Evolutionary conservation across 2,888 invertebrate species (phyloP), one percentile per base, ranked within the genome.

Genomic region (Gymnosoma rotundatum): DNA sequence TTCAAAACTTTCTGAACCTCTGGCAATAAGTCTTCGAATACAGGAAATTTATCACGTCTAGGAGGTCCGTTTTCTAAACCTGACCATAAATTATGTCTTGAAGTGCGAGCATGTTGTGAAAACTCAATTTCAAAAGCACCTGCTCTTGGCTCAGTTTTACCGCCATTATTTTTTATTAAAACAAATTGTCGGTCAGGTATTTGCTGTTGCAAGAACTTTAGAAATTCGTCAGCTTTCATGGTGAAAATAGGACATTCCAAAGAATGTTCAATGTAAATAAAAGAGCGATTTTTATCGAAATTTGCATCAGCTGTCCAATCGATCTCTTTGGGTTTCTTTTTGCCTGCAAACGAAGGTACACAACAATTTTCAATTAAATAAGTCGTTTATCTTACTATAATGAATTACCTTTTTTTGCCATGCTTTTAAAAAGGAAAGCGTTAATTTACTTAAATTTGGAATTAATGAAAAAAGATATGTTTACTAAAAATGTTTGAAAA

Each of bases 101-200:
- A 90, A 12, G 91, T 90, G 64, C 89, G 89, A 0, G 92, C 92
- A 86, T 89, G 90, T 72, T 92, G 91, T 1, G 90, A 86, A 56
- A 92, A 86, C 0, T 79, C 69, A 3, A 92, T 89, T 88, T 92
- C 91, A 74, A 92, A 92, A 21, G 91, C 87, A 0, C 91, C 92
- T 0, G 86, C 85, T 0, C 91, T 87, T 0, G 91, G 90, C 7
- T 20, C n/a, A 18, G 81, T 52, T 54, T 89, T 90, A 4, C 90
- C 89, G 54, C 89, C 87, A 38, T 75, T 81, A 80, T 92, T 92
- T 42, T 88, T 87, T 0, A 91, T 85, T 66, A 92, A 67, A 58
- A 88, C 88, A 70, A 91, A 89, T 38, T 88, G 83, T 6, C 90
- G 89, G 10, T 90, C 88, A 0, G 91, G 91, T n/a, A 90, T 88